Base-by-base conservation (phyloP, 2,888 invertebrate species). In the Stenolophus ochropezus region DNA sequence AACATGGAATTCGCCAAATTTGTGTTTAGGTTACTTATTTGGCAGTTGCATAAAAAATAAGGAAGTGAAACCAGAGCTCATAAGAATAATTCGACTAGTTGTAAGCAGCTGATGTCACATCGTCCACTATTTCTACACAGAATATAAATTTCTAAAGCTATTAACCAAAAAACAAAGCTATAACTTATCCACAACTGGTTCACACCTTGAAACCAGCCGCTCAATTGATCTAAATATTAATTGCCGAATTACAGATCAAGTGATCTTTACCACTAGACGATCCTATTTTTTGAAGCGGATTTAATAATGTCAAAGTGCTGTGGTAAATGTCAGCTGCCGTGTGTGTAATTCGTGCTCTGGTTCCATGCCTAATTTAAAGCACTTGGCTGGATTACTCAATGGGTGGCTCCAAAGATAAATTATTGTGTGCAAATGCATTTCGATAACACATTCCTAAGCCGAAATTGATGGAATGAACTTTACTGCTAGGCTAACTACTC, bases 211-310 rank as follows among this genome's bases (percentile, higher is more conserved):
- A 56, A 51, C 69, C 42, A 79, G 42, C 49, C 23, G 77, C 27
- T 49, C 79, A 79, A 79, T 53, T 61, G 77, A 71, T 79, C 79
- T 79, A 69, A 79, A 79, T 79, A 79, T 79, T 69, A 79, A 79
- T 79, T 79, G 71, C 69, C 79, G 69, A 79, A 79, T 79, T 51
- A 65, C 69, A 33, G 71, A 79, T 51, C 79, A 79, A 79, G 79
- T 79, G 79, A 79, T 69, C 79, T 79, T 79, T 79, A 79, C 65
- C 51, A 61, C 61, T 16, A 20, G 69, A 69, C 69, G 69, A 69
- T 69, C 69, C 69, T 69, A 69, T 14, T 69, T 69, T 69, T 69
- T 27, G 20, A 33, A 61, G 65, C 49, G 78, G 61, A 61, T 78
- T 65, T 65, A 65, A 61, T 78, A 61, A 78, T 61, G 78, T 61